These are phyloP conservation scores for Girardia tigrina DNA, from an alignment of 2,888 invertebrate species.

Conservation along the genomic window DNA sequence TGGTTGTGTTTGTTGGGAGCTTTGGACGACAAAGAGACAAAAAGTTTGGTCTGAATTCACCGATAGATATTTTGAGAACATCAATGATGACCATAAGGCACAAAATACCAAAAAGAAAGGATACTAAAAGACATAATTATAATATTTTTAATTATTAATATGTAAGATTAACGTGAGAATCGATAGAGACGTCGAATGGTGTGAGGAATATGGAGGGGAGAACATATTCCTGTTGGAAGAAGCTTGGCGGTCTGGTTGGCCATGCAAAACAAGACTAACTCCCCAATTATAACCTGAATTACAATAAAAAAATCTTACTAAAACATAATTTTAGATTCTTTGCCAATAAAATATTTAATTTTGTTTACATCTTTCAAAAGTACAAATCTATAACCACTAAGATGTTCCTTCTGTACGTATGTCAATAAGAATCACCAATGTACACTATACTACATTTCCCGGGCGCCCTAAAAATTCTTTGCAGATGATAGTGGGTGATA, in stretches of 20 bases:
- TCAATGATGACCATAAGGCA: conserved; percentile 32
- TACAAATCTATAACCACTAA: no score
- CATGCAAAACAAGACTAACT: conserved; percentile 20
- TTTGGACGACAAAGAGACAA: conserved; percentile 34
- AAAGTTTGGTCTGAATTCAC: conserved; percentile 35
- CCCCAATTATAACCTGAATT: conserved; percentile 12
- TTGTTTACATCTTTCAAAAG: no score
- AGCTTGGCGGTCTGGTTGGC: not conserved
- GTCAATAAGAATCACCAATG: no score
- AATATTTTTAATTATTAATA: not conserved
- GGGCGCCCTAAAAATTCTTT: no score
- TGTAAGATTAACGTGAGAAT: conserved; percentile 8
- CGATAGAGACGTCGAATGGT: conserved; percentile 26
- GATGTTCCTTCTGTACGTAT: no score
- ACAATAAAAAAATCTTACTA: not conserved
- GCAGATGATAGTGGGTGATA: no score
- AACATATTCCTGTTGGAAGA: not conserved
- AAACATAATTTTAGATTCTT: not conserved
- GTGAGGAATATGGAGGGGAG: conserved; percentile 23
- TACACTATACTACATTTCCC: no score
- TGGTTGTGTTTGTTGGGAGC: no score
- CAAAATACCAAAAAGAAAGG: conserved; percentile 30
- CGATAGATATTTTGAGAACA: conserved; percentile 32
- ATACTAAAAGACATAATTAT: not conserved
- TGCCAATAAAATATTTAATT: no score